Evolutionary conservation across 2,888 invertebrate species (phyloP).

Genomic region (Mamestra brassicae): DNA sequence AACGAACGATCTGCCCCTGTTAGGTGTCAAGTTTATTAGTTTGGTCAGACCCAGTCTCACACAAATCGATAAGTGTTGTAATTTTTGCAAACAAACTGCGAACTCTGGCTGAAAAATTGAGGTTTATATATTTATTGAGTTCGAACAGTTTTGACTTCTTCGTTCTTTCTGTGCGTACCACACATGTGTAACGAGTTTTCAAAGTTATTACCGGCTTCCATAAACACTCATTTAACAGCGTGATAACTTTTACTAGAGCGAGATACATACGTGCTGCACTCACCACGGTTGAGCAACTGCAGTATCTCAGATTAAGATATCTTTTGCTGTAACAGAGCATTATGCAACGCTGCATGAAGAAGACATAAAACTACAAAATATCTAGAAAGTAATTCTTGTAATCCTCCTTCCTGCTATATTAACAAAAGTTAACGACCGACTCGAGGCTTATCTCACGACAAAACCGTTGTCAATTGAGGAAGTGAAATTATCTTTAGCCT

Average conservation of each 20-base stretch:
- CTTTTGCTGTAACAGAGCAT: conserved; percentile 20
- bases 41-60: neutral
- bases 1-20: neutral
- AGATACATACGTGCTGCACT: conserved; percentile 13
- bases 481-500: conserved; percentile 14
- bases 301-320: conserved; percentile 20
- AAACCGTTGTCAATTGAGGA: conserved; percentile 33
- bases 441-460: conserved; percentile 37
- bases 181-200: conserved; percentile 1
- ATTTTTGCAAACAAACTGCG: neutral
- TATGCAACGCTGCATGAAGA: conserved; percentile 13
- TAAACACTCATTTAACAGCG: conserved; percentile 11
- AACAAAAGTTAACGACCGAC: conserved; percentile 15
- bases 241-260: conserved; percentile 15
- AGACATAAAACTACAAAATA: conserved; percentile 15
- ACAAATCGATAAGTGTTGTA: neutral
- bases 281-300: conserved; percentile 28
- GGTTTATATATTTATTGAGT: no score
- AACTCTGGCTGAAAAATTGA: no score
- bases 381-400: neutral
- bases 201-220: neutral
- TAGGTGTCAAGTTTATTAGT: neutral
- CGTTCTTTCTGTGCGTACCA: neutral
- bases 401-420: conserved; percentile 7
- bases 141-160: neutral